These are phyloP conservation scores for Acanthosepion esculentum DNA, from an alignment of 2,888 invertebrate species.

Conservation along the genomic window DNA sequence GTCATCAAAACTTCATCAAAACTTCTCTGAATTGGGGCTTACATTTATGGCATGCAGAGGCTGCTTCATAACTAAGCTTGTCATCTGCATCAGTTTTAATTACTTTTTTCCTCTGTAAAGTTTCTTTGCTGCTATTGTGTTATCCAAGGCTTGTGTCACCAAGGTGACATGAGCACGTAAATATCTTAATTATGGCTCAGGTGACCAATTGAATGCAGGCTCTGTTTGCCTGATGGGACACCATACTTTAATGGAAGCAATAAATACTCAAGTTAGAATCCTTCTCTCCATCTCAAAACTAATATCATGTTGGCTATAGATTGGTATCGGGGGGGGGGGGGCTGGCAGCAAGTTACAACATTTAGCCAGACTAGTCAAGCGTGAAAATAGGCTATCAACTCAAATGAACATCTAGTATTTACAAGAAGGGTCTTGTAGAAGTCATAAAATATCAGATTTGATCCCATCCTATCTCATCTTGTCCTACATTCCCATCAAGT, in stretches of 20 bases:
- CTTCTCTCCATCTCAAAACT: slow-evolving; percentile 24
- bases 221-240: background rate
- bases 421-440: slow-evolving; percentile 16
- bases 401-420: slow-evolving; percentile 43
- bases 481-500: background rate
- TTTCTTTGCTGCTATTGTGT: background rate
- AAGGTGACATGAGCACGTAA: slow-evolving; percentile 37
- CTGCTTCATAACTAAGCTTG: background rate
- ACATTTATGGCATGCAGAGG: background rate
- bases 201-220: background rate
- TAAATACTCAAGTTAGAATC: slow-evolving; percentile 36
- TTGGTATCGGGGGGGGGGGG: background rate
- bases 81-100: background rate
- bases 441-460: slow-evolving; percentile 34
- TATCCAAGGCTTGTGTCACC: slow-evolving; percentile 24
- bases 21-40: background rate
- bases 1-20: background rate
- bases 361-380: slow-evolving; percentile 43
- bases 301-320: slow-evolving; percentile 39
- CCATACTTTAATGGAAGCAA: slow-evolving; percentile 8
- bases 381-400: slow-evolving; percentile 39
- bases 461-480: background rate
- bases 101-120: background rate
- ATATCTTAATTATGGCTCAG: slow-evolving; percentile 38
- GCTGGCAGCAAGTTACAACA: background rate